Evolutionary conservation across 2,888 invertebrate genomes (phyloP).

Genomic region (Parnassius glacialis): DNA sequence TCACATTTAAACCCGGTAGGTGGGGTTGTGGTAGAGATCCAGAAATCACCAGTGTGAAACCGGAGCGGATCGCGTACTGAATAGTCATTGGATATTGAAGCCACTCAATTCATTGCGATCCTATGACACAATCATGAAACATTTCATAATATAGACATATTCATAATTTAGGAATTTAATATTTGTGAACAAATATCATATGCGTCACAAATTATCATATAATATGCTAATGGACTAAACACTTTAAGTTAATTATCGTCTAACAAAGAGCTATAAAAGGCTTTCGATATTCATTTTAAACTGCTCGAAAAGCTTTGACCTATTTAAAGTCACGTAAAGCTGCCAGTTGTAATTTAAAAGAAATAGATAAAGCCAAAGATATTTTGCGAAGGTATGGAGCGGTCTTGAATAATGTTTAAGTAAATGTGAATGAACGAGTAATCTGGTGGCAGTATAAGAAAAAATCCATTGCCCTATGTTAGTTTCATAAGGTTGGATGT

Average conservation of each 20-base stretch:
- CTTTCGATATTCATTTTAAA: conserved; percentile 25
- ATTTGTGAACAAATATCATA: background rate
- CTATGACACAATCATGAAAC: too few species aligned
- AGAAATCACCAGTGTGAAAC: too few species aligned
- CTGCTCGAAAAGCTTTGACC: conserved; percentile 29
- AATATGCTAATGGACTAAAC: background rate
- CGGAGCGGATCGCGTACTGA: too few species aligned
- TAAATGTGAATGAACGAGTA: background rate
- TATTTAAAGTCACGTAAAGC: conserved; percentile 27
- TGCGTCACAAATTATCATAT: background rate
- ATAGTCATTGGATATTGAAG: too few species aligned
- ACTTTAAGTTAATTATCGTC: background rate
- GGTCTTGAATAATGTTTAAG: background rate
- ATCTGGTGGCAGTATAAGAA: too few species aligned
- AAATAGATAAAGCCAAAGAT: conserved; percentile 16
- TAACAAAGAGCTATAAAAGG: conserved; percentile 26
- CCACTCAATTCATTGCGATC: too few species aligned
- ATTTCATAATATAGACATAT: too few species aligned
- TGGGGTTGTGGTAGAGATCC: too few species aligned
- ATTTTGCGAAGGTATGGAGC: conserved; percentile 6
- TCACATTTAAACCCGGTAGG: too few species aligned
- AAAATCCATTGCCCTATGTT: too few species aligned
- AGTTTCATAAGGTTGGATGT: too few species aligned
- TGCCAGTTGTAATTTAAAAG: conserved; percentile 5
- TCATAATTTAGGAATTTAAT: too few species aligned